Evolutionary conservation across 2,113 vertebrate genomes (phyloP).

Genomic region (Leucopsar rothschildi): DNA sequence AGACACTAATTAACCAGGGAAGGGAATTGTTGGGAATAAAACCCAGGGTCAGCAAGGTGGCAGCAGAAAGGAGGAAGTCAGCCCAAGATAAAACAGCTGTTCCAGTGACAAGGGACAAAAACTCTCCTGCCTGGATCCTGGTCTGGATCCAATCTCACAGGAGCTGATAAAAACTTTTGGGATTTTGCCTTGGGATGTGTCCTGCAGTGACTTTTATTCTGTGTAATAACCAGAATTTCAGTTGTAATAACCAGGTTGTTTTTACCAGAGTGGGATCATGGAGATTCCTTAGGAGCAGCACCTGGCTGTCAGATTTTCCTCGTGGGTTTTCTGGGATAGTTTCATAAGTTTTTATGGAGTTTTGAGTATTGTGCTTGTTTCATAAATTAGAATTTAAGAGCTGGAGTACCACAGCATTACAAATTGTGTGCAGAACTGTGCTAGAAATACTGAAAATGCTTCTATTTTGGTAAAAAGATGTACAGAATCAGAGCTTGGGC

Average conservation of each 20-base stretch:
- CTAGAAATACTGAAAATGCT: not conserved
- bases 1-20: not conserved
- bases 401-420: accelerated
- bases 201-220: not conserved
- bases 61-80: not conserved
- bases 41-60: not conserved
- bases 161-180: not conserved
- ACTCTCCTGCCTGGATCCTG: not conserved
- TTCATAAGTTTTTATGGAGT: not conserved
- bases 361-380: not conserved
- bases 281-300: not conserved
- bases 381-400: not conserved
- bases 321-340: accelerated
- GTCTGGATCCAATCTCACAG: accelerated
- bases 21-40: not conserved
- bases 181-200: not conserved
- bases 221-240: not conserved
- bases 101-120: not conserved
- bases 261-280: not conserved
- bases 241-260: no score
- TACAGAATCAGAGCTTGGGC: not conserved
- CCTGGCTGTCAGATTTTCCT: not conserved
- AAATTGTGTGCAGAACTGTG: accelerated
- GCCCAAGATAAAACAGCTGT: not conserved
- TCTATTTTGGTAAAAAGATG: not conserved